Base-by-base conservation (phyloP, 1,140 invertebrate species). In the Brachionus sp. region DNA sequence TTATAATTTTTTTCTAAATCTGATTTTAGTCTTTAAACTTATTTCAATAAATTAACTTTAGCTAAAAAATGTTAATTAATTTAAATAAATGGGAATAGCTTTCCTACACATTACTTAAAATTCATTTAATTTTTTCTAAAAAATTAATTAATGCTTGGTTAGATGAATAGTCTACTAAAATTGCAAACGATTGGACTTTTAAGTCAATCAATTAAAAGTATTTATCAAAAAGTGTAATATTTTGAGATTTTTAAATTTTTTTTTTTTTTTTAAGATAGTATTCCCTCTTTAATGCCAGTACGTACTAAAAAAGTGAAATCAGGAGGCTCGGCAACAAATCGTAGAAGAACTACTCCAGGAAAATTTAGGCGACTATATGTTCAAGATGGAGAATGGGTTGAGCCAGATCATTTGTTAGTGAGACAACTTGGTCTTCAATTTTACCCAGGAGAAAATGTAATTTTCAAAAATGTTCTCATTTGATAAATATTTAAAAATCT, bases 401-500 rank as follows among this genome's bases (percentile, higher is more conserved):
- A 75, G 13, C 39, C 35, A 42, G 82, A 83, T 39, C 68, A 83
- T 75, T 62, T 83, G 16, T 29, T 83, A 29, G 82, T 75, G 6
- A 73, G 50, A 83, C 82, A 83, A 77, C 33, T 73, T 2, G 68
- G 68, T 57, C 25, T 83, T 12, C 42, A 75, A 19, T 83, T 75
- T 64, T 83, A 83, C 35, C 82, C 82, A 83, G 82, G 82, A 9
- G 50, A 83, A 29, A 75, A 83, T 57, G 73, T 75, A 46, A 83
- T n/a, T n/a, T n/a, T n/a, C n/a, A n/a, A n/a, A n/a, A n/a, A n/a
- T n/a, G n/a, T n/a, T n/a, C n/a, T n/a, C n/a, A n/a, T n/a, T n/a
- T n/a, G n/a, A n/a, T n/a, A n/a, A n/a, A n/a, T n/a, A n/a, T n/a
- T n/a, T n/a, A n/a, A n/a, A n/a, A n/a, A n/a, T n/a, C n/a, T n/a